Percentiles rank a stretch among this genome's conserved stretches.
Evolutionary conservation across 2,113 vertebrate genomes (phyloP).

Genomic region (Arenaria interpres): DNA sequence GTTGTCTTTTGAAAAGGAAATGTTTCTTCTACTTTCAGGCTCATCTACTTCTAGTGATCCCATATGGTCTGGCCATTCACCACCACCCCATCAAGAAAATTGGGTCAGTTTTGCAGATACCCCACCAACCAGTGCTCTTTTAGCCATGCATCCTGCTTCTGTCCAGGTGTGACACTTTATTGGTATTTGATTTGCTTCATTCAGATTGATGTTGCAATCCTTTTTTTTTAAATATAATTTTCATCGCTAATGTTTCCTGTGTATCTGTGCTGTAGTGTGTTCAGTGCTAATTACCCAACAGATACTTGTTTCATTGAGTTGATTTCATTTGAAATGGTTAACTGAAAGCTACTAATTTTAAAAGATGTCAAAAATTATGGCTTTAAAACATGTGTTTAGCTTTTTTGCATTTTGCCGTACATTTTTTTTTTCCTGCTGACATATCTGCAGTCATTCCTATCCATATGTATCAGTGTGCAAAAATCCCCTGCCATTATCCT

Average conservation of each 20-base stretch:
- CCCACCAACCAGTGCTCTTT: constrained; percentile 94
- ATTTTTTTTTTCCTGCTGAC: constrained; percentile 68
- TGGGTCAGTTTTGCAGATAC: constrained; percentile 99
- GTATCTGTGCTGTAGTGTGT: constrained; percentile 37
- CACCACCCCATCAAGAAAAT: constrained; percentile 94
- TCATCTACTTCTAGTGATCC: constrained; percentile 84
- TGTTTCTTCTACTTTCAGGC: constrained; percentile 72
- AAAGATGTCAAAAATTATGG: neutral
- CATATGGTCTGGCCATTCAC: constrained; percentile 93
- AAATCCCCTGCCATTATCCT: constrained; percentile 46
- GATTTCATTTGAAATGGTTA: constrained; percentile 2
- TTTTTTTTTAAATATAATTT: constrained; percentile 2
- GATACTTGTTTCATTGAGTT: constrained; percentile 31
- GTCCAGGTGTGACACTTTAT: constrained; percentile 94
- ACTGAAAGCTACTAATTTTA: constrained; percentile 16
- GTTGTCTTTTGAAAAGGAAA: constrained; percentile 34
- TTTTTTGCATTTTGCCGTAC: constrained; percentile 68
- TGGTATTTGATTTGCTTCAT: constrained; percentile 84
- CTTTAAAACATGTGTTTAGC: constrained; percentile 60
- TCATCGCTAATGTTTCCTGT: constrained; percentile 54
- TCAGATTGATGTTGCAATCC: constrained; percentile 60
- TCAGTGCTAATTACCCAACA: constrained; percentile 34
- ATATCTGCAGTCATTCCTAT: constrained; percentile 69
- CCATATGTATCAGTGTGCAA: constrained; percentile 51
- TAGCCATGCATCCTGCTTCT: constrained; percentile 94